Conservation (phyloP, 1,140 invertebrate species). For the Antheraea pernyi region DNA sequence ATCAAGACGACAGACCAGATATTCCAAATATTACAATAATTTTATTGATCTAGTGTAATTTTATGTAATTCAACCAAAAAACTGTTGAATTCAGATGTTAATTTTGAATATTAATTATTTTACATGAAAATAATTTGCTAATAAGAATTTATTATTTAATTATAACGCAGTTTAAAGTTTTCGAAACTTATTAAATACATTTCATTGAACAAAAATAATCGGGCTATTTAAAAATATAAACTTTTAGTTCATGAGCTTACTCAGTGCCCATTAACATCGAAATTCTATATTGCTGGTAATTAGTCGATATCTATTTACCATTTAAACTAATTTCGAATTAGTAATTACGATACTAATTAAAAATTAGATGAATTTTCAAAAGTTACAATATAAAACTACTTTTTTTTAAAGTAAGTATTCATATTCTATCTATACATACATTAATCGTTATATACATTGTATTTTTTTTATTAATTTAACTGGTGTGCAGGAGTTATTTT, state of each 20-base stretch:
- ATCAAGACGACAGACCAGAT: too few relatives aligned
- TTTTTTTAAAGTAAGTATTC: slow-evolving; percentile 27
- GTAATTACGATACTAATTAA: slow-evolving; percentile 37
- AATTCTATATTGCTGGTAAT: not conserved
- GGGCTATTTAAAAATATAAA: not conserved
- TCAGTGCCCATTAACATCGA: not conserved
- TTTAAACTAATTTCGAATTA: slow-evolving; percentile 39
- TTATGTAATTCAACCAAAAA: too few relatives aligned
- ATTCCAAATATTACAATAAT: too few relatives aligned
- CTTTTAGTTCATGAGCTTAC: not conserved
- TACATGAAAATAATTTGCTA: too few relatives aligned
- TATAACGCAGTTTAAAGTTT: too few relatives aligned
- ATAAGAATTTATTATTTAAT: too few relatives aligned
- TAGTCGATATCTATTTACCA: slow-evolving; percentile 15
- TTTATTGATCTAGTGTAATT: too few relatives aligned
- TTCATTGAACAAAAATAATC: not conserved
- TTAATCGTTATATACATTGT: slow-evolving; percentile 35
- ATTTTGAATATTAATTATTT: too few relatives aligned
- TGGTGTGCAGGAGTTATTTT: slow-evolving; percentile 21
- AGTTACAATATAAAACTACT: slow-evolving; percentile 22
- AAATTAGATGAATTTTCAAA: slow-evolving; percentile 34
- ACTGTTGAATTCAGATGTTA: too few relatives aligned
- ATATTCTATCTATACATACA: slow-evolving; percentile 43
- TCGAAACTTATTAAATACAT: too few relatives aligned
- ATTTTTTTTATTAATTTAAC: slow-evolving; percentile 20